Conservation (phyloP, 2,113 vertebrate genomes). For the Motacilla alba region DNA sequence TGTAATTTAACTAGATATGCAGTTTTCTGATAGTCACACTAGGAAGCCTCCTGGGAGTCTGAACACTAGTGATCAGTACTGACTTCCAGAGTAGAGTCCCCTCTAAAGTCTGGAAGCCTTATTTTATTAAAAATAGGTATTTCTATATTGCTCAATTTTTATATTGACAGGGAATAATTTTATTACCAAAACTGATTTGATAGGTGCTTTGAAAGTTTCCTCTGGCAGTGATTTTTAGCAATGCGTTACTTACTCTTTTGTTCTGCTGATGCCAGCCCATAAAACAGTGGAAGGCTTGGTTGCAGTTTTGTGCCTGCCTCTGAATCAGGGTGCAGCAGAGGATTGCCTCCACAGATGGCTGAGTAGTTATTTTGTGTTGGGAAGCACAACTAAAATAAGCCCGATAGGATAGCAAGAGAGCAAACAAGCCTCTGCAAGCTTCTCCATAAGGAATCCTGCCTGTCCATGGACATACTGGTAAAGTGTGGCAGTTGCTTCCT, state of each 20-base stretch:
- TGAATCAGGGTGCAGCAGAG: background rate
- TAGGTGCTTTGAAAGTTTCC: background rate
- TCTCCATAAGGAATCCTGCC: background rate
- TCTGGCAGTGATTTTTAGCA: background rate
- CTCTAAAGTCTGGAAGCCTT: background rate
- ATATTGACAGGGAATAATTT: background rate
- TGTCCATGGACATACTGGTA: fast-evolving
- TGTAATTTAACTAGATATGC: background rate
- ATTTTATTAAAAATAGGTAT: background rate
- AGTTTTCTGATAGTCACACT: background rate
- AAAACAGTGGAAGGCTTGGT: background rate
- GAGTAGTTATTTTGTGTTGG: background rate
- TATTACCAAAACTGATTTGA: background rate
- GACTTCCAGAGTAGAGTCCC: background rate
- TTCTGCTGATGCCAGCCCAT: background rate
- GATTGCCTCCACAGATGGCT: background rate
- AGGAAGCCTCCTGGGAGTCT: background rate
- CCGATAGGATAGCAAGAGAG: background rate
- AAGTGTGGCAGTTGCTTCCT: background rate
- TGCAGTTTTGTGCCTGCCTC: background rate
- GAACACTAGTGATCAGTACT: background rate
- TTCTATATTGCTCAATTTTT: background rate
- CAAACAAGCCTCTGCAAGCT: background rate
- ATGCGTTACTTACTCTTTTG: background rate
- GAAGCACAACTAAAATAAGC: background rate